A percentile compares a stretch with the other conserved stretches of the same genome.
phyloP scores from a whole-genome alignment of 2,113 vertebrate genomes.

The Aix galericulata region DNA sequence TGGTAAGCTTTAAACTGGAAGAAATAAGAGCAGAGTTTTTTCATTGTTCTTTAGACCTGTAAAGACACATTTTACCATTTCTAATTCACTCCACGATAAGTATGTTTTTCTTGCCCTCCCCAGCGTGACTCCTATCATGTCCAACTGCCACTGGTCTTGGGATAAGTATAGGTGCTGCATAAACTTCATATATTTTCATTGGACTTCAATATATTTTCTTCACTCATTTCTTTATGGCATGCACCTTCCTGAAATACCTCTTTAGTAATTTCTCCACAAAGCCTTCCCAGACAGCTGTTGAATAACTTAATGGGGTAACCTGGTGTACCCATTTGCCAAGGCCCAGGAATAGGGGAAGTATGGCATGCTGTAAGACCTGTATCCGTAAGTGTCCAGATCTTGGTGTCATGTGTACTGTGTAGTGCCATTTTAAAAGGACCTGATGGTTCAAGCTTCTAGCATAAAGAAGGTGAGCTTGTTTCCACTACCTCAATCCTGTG shows the following conservation, averaged over 20 bases:
- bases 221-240: fast-evolving
- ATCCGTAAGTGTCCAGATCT: not conserved
- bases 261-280: not conserved
- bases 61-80: not conserved
- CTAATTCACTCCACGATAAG: not conserved
- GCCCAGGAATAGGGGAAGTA: not conserved
- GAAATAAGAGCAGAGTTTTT: not conserved
- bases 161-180: not conserved
- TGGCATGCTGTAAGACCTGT: not conserved
- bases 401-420: not conserved
- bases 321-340: not conserved
- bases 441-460: not conserved
- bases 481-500: fast-evolving
- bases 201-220: not conserved
- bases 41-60: fast-evolving
- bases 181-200: not conserved
- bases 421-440: not conserved
- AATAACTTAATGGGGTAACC: not conserved
- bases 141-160: not conserved
- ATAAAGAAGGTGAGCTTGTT: not conserved
- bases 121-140: fast-evolving
- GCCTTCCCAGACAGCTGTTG: not conserved
- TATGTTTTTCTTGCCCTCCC: not conserved
- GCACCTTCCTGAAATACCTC: not conserved
- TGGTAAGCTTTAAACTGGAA: not conserved